Evolutionary conservation across 2,888 invertebrate species (phyloP), one percentile per base, ranked within the genome.

Genomic region (Petrolisthes manimaculis): DNA sequence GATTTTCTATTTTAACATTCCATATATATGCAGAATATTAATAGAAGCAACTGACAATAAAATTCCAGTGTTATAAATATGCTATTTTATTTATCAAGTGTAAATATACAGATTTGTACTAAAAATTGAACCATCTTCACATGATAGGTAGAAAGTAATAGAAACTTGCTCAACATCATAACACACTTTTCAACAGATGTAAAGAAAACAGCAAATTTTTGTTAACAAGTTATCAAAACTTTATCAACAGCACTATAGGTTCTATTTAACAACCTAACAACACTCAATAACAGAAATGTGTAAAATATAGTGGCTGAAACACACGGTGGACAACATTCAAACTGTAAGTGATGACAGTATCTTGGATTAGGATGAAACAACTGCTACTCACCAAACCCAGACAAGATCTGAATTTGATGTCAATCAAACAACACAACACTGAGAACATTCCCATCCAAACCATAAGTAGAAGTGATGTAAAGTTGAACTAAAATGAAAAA

Each of bases 1-100:
- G 79, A 54, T 79, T 84, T 84, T 84, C 56, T 84, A 84, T 77
- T 84, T 77, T 74, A 18, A 84, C 84, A 84, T 84, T 84, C 84
- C 84, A 84, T 84, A 24, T 75, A 56, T 74, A 77, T 84, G 56
- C 84, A 84, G n/a, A 84, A 56, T 55, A 77, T 56, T 75, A 77
- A 14, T 84, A 77, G 61, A 77, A 56, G 61, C 75, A 82, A 82
- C 51, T 84, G 84, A 56, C 24, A 84, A 84, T 84, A 77, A 84
- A 84, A 84, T 51, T 82, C 53, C n/a, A 51, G 69, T 51, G 67
- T 51, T 82, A 75, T 37, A 69, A 67, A 74, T 21, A 54, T 74
- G 77, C 24, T 18, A n/a, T 71, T n/a, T 71, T 21, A 71, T 71
- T 71, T 71, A 71, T 71, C 71, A 54, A 54, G 9, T 54, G 55